A percentile compares a stretch with the other conserved stretches of the same genome.
phyloP scores from a whole-genome alignment of 2,113 vertebrate genomes.

The Passer montanus region DNA sequence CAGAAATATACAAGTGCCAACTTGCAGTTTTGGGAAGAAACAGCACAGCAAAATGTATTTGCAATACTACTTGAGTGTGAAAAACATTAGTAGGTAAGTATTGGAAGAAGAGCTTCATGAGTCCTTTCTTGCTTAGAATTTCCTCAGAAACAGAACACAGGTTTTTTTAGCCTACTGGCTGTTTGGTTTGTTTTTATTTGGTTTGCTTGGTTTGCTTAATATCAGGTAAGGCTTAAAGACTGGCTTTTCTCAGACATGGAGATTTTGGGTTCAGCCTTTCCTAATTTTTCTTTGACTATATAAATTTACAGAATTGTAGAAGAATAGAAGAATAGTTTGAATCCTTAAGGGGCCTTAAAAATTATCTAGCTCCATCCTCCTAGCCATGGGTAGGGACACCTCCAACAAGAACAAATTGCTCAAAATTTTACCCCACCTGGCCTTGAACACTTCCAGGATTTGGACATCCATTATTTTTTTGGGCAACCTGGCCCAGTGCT shows the following conservation, averaged over 20 bases:
- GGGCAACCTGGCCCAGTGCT: no score
- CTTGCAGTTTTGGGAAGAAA: not conserved
- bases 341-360: not conserved
- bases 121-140: not conserved
- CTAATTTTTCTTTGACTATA: not conserved
- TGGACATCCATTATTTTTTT: not conserved
- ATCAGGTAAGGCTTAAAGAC: not conserved
- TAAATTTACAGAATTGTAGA: not conserved
- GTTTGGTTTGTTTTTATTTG: not conserved
- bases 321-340: not conserved
- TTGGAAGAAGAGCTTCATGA: not conserved
- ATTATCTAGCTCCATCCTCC: accelerated
- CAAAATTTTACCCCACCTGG: not conserved
- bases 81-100: not conserved
- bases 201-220: not conserved
- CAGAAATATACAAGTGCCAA: not conserved
- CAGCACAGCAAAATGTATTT: not conserved
- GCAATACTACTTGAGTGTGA: not conserved
- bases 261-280: not conserved
- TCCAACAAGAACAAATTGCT: not conserved
- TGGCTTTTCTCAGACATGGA: not conserved
- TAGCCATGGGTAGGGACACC: not conserved
- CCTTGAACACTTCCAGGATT: not conserved
- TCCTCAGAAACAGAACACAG: not conserved
- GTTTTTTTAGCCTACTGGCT: not conserved